phyloP scores from a whole-genome alignment of 2,888 invertebrate genomes.

The Nomada ferruginata region DNA sequence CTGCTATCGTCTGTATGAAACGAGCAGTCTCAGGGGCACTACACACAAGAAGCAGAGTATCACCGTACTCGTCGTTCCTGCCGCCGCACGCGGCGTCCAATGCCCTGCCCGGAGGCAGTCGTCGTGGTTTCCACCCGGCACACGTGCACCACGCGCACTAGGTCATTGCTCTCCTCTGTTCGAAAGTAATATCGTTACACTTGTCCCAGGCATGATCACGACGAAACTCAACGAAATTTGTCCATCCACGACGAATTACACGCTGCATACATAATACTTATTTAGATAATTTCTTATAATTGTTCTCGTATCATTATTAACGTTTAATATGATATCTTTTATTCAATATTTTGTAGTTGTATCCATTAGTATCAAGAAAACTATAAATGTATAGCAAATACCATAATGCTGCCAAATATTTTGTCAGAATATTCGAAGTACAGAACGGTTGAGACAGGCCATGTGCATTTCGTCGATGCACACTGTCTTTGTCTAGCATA shows the following conservation, averaged over 20 bases:
- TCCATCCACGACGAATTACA: not conserved
- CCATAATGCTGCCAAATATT: no score
- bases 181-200: constrained; percentile 76
- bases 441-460: no score
- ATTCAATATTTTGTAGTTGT: no score
- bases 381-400: no score
- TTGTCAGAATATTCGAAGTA: no score
- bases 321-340: not conserved
- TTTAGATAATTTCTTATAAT: not conserved
- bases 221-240: constrained; percentile 51
- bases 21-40: constrained; percentile 9
- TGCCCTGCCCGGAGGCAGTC: constrained; percentile 78
- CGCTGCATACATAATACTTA: not conserved
- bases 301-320: not conserved
- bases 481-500: no score
- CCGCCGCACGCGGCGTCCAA: constrained; percentile 77
- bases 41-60: constrained; percentile 32
- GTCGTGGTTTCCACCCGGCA: constrained; percentile 78
- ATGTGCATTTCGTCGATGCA: no score
- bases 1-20: not conserved
- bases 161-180: constrained; percentile 82
- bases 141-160: constrained; percentile 81
- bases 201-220: constrained; percentile 59
- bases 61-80: constrained; percentile 25
- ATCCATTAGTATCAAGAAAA: no score